Base-by-base conservation (phyloP, 2,797 vertebrate species). In the Acipenser oxyrinchus region DNA sequence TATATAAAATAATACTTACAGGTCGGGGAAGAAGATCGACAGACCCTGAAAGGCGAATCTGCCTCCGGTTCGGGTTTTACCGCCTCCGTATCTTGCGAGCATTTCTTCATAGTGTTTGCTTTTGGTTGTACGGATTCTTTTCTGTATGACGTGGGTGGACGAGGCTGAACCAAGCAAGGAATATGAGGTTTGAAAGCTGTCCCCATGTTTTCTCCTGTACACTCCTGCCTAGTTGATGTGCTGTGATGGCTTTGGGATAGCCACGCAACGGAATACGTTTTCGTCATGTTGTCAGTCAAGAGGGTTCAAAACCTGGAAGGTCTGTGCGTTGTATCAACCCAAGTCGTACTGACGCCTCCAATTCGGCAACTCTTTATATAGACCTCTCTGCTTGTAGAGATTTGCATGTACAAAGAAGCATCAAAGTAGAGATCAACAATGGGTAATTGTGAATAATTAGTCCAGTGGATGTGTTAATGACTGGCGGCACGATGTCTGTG, bases 401-500 rank as follows among this genome's bases (percentile, higher is more conserved):
- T 89, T 89, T 84, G 75, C 88, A 90, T 87, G 79, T 87, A 83
- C 74, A 83, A 77, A 74, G 73, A 18, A 53, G 66, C 77, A 80
- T 87, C 85, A 87, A 83, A 80, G 80, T 79, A 8, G 81, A 74
- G 82, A 86, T 89, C 82, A 80, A 84, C 80, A n/a, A 70, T 79
- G 75, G 67, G 81, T 87, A 86, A 90, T 89, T 86, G 82, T 78
- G 72, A 72, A 84, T 89, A 89, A 88, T 89, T 79, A 83, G 80
- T 88, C 86, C 86, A 86, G 83, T 85, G 84, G 86, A 79, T 77
- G 86, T 88, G 89, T 81, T 87, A 86, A 86, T 77, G 76, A 73
- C 79, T 82, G 89, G 90, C 89, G 89, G 88, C 89, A 15, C 65
- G 18, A 73, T 81, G 89, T 89, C 90, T 90, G 82, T 78, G 79